These are phyloP conservation scores for Parasteatoda lunata DNA, from an alignment of 2,888 invertebrate species.

Conservation along the genomic window DNA sequence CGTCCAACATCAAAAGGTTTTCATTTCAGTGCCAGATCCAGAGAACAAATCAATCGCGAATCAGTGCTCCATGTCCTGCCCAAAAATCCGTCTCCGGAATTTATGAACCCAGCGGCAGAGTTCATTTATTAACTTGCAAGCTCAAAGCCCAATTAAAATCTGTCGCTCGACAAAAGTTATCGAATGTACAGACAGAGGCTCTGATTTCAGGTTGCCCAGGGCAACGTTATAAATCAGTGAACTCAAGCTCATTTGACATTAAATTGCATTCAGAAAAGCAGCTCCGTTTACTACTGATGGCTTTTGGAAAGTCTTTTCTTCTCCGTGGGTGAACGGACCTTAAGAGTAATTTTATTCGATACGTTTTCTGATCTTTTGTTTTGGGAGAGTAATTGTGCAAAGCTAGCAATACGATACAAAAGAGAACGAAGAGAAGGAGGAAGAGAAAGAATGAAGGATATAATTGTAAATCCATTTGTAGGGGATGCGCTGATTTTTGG, in stretches of 20 bases:
- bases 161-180: constrained; percentile 52
- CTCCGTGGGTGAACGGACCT: constrained; percentile 13
- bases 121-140: constrained; percentile 47
- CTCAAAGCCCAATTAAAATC: constrained; percentile 47
- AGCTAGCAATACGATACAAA: constrained; percentile 19
- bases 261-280: constrained; percentile 55
- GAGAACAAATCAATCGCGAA: too few species aligned
- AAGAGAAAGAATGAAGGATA: constrained; percentile 22
- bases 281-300: not conserved
- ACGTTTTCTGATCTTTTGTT: constrained; percentile 29
- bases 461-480: constrained; percentile 44
- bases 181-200: constrained; percentile 37
- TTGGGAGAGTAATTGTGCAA: constrained; percentile 37
- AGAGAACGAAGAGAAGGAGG: constrained; percentile 6
- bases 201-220: constrained; percentile 50
- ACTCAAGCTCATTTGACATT: constrained; percentile 51
- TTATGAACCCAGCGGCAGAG: constrained; percentile 31
- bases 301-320: constrained; percentile 31
- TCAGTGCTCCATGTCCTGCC: not conserved
- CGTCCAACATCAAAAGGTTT: too few species aligned
- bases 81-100: constrained; percentile 12
- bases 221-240: constrained; percentile 54
- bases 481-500: constrained; percentile 27
- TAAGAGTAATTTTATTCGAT: constrained; percentile 47
- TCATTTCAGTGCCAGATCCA: too few species aligned